Evolutionary conservation across 2,888 invertebrate genomes (phyloP).

Genomic region (Drosophila austrosaltans): DNA sequence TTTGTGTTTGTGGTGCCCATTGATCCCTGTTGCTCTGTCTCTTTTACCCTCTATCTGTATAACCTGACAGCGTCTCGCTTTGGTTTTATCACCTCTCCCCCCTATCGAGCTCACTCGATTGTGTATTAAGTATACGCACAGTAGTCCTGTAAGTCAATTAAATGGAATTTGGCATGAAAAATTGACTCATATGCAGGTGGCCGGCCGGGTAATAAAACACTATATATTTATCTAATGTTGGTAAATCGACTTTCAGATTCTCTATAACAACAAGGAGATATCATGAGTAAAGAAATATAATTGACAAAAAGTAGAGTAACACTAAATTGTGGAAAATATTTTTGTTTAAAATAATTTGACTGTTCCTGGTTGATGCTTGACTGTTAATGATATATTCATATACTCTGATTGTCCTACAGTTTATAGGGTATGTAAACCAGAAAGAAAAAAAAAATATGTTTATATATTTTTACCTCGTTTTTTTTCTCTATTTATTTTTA

Average conservation of each 20-base stretch:
- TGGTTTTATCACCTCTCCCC: slow-evolving; percentile 18
- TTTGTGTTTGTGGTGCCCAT: slow-evolving; percentile 55
- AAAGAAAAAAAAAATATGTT: neutral
- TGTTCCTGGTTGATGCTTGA: neutral
- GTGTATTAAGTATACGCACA: slow-evolving; percentile 72
- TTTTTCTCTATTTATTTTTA: slow-evolving; percentile 37
- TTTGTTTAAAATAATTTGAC: neutral
- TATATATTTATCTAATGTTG: neutral
- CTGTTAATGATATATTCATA: neutral
- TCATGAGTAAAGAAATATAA: too few relatives aligned
- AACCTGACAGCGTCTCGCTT: neutral
- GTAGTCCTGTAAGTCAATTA: slow-evolving; percentile 50
- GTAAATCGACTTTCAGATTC: neutral
- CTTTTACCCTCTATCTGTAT: slow-evolving; percentile 6
- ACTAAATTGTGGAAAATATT: too few relatives aligned
- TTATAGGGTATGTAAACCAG: slow-evolving; percentile 3
- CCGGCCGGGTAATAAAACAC: slow-evolving; percentile 2
- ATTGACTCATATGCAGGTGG: slow-evolving; percentile 22
- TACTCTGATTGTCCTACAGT: neutral
- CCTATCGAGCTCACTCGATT: slow-evolving; percentile 31
- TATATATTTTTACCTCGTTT: slow-evolving; percentile 31
- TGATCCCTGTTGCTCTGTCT: slow-evolving; percentile 35
- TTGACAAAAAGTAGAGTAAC: too few relatives aligned
- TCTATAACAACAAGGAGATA: slow-evolving; percentile 10
- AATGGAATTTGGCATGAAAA: slow-evolving; percentile 18